Evolutionary conservation across 2,797 vertebrate species (phyloP), one percentile per base, ranked within the genome.

Genomic region (Alcedo atthis): DNA sequence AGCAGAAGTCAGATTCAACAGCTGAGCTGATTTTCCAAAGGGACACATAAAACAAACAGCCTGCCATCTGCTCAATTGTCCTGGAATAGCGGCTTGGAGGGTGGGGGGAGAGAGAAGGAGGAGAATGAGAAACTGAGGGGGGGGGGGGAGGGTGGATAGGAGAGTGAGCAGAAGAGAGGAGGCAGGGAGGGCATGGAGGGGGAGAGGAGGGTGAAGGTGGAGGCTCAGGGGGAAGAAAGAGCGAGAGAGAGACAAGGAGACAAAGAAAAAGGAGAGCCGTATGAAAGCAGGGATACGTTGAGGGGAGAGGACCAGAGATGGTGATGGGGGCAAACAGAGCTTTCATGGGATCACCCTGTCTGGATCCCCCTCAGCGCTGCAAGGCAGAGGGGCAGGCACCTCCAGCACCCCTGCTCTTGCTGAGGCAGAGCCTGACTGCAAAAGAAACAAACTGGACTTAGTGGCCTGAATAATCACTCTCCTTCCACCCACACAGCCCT

Each of bases 51-150:
- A 97, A 68, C 89, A 93, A 96, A 94, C 85, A 95, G 95, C 30
- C 58, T 87, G 92, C 97, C 97, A 97, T 97, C 97, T 98, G 96
- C 89, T 97, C 96, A 87, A 94, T 97, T 98, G 97, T 97, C 96
- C 96, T 96, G 95, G 94, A 97, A 97, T 95, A 96, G 95, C 59
- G 53, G 75, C 66, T 93, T 67, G 63, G 64, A 83, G 90, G 40
- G 32, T 58, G 59, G 83, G 68, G 68, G 75, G 62, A 93, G 84
- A 80, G 57, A 49, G 62, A 86, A 92, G 84, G 90, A 78, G 19
- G 92, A 85, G 93, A 77, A 89, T 63, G 79, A 93, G 92, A 90
- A 89, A 93, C 1, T 1, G 76, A 79, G 32, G 84, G 45, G 49
- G 37, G 37, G 43, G 43, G 33, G 49, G 82, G 54, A 95, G 66